Base-by-base conservation (phyloP, 2,888 invertebrate genomes). In the Diplolepis rosae region DNA sequence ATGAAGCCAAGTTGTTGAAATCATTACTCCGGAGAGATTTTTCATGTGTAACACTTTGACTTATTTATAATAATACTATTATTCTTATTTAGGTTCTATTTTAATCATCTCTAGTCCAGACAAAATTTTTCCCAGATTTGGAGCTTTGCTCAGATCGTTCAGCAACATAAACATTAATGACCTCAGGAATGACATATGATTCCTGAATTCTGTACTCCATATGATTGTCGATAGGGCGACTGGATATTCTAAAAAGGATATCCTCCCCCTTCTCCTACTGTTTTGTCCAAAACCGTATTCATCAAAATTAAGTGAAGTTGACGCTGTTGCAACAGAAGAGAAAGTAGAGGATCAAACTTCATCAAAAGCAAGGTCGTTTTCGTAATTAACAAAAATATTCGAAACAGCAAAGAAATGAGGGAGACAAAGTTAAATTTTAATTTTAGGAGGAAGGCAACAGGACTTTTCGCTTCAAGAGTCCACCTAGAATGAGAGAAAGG, bases 371-470 rank as follows among this genome's bases (percentile, higher is more conserved):
- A 91, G 0, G 95, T 94, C 83, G 96, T 96, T 83, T 95, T 95
- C 22, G 94, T 93, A 2, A 95, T 90, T 50, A 95, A 82, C 54
- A 95, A 91, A 42, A 95, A 88, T 7, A 92, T 84, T 0, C 94
- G 95, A 74, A 96, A 92, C 7, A 95, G 83, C 66, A 96, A 84
- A 0, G 95, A 95, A 15, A 95, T 89, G 71, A 96, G 85, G 0
- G 95, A 94, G 1, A 93, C 92, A 51, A 95, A 89, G 83, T 95
- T 95, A 83, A 96, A 94, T 89, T 95, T 95, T 78, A 95, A 91
- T 6, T 95, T 95, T 11, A 95, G 90, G 1, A 96, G 90, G 80
- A 95, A 92, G 27, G 95, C 18, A 96, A 89, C n/a, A 95, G 82
- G 69, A 95, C 92, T 76, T 94, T 93, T 77, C 93, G 91, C 66